phyloP scores from a whole-genome alignment of 2,888 invertebrate genomes.

The Monoplex corrugatus region DNA sequence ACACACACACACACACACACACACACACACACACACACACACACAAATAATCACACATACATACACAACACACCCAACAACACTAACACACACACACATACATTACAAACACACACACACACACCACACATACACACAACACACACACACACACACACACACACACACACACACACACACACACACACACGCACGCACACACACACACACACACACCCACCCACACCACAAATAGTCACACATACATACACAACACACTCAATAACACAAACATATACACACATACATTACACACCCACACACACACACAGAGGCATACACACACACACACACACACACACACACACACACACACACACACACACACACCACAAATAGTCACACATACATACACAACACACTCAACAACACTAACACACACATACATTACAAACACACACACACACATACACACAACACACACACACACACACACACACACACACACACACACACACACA shows the following conservation, averaged over 20 bases:
- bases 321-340: constrained; percentile 2
- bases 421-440: neutral
- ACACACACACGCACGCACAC: neutral
- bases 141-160: neutral
- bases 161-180: neutral
- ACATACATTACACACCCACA: neutral
- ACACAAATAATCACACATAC: neutral
- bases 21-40: neutral
- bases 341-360: too few species aligned
- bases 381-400: neutral
- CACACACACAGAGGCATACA: neutral
- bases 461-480: constrained; percentile 12
- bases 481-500: constrained; percentile 1
- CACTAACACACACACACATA: too few species aligned
- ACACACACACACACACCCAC: too few species aligned
- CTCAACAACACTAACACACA: neutral
- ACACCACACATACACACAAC: too few species aligned
- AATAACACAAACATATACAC: neutral
- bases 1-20: constrained; percentile 18
- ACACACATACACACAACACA: neutral
- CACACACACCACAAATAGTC: too few species aligned
- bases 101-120: too few species aligned
- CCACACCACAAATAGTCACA: too few species aligned
- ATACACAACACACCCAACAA: too few species aligned
- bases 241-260: too few species aligned